phyloP scores from a whole-genome alignment of 2,797 vertebrate species.

The Pterois miles region DNA sequence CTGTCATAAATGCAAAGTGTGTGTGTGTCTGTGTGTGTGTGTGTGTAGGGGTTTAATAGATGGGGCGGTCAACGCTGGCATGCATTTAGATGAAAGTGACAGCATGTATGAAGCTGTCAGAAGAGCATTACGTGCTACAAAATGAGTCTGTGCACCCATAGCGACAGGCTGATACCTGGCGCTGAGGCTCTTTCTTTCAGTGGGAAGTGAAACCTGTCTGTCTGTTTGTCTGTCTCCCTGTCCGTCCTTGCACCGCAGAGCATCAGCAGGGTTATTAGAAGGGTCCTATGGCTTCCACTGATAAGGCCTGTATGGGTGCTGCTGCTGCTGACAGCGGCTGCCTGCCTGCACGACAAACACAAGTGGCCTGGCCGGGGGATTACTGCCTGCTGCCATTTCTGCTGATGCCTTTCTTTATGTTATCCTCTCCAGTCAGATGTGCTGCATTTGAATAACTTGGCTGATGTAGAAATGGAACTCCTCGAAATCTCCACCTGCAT shows the following conservation, averaged over 20 bases:
- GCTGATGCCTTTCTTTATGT: slow-evolving; percentile 85
- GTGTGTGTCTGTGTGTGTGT: background rate
- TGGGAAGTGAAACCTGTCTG: slow-evolving; percentile 77
- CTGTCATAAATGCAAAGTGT: slow-evolving; percentile 32
- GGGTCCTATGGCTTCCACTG: slow-evolving; percentile 80
- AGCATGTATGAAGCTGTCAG: slow-evolving; percentile 44
- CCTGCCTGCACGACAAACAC: slow-evolving; percentile 70
- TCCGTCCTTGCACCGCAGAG: slow-evolving; percentile 57
- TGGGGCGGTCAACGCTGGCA: slow-evolving; percentile 21
- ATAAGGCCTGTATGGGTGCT: slow-evolving; percentile 76
- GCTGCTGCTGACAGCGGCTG: slow-evolving; percentile 66
- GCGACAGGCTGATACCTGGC: slow-evolving; percentile 45
- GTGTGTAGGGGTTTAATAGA: slow-evolving; percentile 43
- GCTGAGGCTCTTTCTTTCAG: slow-evolving; percentile 56
- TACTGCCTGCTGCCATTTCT: slow-evolving; percentile 86
- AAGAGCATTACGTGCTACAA: slow-evolving; percentile 14
- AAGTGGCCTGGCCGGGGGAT: slow-evolving; percentile 82
- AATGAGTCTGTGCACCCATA: slow-evolving; percentile 1
- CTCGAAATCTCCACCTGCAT: slow-evolving; percentile 70
- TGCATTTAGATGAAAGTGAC: slow-evolving; percentile 51
- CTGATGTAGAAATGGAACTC: slow-evolving; percentile 81
- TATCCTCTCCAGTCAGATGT: slow-evolving; percentile 83
- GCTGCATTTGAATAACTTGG: slow-evolving; percentile 81
- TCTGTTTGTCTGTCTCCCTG: slow-evolving; percentile 53
- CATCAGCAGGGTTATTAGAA: slow-evolving; percentile 82